A percentile compares a stretch with the other conserved stretches of the same genome.
Evolutionary conservation across 2,888 invertebrate genomes (phyloP).

Genomic region (Clitarchus hookeri): DNA sequence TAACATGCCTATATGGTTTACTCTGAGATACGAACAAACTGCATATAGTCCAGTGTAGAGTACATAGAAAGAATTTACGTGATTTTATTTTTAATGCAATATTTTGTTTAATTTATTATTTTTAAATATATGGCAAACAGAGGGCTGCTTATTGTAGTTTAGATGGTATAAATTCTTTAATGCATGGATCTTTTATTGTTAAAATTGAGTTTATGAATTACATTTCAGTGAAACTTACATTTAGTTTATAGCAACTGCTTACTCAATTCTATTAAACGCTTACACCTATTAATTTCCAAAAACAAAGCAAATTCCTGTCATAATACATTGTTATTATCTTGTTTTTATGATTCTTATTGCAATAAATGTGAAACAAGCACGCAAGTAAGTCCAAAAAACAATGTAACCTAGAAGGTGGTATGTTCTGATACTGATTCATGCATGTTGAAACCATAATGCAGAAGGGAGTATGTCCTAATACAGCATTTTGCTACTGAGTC

Average conservation of each 20-base stretch:
- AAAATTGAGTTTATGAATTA: neutral
- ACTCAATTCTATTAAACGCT: conserved; percentile 4
- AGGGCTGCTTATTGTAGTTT: neutral
- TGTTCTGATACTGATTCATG: too few relatives aligned
- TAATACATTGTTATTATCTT: neutral
- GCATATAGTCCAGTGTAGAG: too few relatives aligned
- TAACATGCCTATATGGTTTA: neutral
- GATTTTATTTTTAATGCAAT: neutral
- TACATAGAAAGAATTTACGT: too few relatives aligned
- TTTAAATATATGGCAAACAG: too few relatives aligned
- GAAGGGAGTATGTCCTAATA: neutral
- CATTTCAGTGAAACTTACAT: neutral
- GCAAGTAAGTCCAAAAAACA: neutral
- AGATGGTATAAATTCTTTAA: neutral
- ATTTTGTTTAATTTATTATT: too few relatives aligned
- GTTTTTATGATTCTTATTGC: neutral
- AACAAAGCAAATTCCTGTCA: neutral
- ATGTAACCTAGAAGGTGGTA: neutral
- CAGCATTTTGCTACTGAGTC: neutral
- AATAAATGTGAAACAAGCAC: neutral
- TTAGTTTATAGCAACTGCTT: neutral
- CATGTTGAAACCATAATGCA: neutral
- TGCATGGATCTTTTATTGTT: too few relatives aligned
- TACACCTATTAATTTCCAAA: neutral
- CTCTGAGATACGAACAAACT: too few relatives aligned